Evolutionary conservation across 2,797 vertebrate genomes (phyloP).

Genomic region (Micropoecilia bifurca): DNA sequence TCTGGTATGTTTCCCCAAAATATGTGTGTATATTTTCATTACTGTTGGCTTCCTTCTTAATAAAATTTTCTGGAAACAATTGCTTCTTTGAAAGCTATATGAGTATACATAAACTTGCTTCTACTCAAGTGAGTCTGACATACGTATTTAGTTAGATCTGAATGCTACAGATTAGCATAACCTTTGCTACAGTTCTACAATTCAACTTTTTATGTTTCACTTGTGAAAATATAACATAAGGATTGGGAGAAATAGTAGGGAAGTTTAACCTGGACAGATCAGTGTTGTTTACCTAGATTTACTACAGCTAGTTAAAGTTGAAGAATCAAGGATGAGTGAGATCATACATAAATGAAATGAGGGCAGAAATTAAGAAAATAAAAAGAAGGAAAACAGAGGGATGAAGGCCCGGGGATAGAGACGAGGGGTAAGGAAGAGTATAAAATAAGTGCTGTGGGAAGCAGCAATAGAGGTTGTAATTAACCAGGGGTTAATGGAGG

Average conservation of each 20-base stretch:
- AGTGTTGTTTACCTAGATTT: conserved; percentile 31
- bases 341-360: conserved; percentile 63
- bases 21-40: not conserved
- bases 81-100: not conserved
- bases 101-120: not conserved
- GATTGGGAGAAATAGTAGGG: conserved; percentile 17
- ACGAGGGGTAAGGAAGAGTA: conserved; percentile 64
- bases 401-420: conserved; percentile 71
- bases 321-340: conserved; percentile 47
- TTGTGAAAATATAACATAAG: not conserved
- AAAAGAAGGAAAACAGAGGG: conserved; percentile 33
- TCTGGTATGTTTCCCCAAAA: not conserved
- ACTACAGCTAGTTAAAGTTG: conserved; percentile 52
- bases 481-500: conserved; percentile 87
- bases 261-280: conserved; percentile 59
- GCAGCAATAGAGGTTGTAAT: conserved; percentile 81
- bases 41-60: not conserved
- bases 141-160: not conserved
- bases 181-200: not conserved
- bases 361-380: conserved; percentile 55
- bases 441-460: conserved; percentile 75
- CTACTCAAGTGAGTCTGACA: not conserved
- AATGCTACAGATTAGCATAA: not conserved
- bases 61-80: not conserved
- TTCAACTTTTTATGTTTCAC: conserved; percentile 1